Evolutionary conservation across 2,888 invertebrate genomes (phyloP).

Genomic region (Poecilus cupreus): DNA sequence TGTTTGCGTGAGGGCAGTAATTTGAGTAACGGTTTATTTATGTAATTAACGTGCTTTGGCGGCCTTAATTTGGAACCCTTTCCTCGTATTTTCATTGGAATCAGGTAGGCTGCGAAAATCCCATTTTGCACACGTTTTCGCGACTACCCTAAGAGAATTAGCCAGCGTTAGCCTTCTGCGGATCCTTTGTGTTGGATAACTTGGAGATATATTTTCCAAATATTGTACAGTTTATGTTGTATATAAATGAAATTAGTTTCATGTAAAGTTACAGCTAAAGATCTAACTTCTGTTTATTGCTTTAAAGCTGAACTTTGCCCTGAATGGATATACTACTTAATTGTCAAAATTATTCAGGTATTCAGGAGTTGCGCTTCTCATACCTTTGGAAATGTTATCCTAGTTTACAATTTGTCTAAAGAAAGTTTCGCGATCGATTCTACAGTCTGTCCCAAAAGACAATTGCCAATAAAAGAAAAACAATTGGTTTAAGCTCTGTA

Average conservation of each 20-base stretch:
- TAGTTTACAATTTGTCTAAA: too few species aligned
- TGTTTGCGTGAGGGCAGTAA: neutral
- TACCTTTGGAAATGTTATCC: neutral
- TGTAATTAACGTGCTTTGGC: constrained; percentile 40
- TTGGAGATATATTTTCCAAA: constrained; percentile 18
- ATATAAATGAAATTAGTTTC: constrained; percentile 32
- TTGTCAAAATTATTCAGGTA: constrained; percentile 24
- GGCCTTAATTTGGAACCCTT: constrained; percentile 31
- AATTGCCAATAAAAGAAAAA: too few species aligned
- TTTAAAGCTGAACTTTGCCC: constrained; percentile 2
- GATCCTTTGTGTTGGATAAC: constrained; percentile 19
- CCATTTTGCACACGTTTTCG: constrained; percentile 13
- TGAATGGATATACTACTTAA: constrained; percentile 15
- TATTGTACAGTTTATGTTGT: constrained; percentile 27
- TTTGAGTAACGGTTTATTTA: constrained; percentile 44
- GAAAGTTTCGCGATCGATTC: too few species aligned
- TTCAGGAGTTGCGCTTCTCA: neutral
- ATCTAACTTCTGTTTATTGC: constrained; percentile 30
- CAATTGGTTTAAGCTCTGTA: too few species aligned
- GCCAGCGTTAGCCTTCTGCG: neutral
- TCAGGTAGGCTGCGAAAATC: constrained; percentile 16
- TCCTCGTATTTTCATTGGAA: constrained; percentile 39
- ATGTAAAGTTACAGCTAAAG: constrained; percentile 6
- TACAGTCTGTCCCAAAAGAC: too few species aligned
- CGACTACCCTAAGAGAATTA: constrained; percentile 17